Conservation (phyloP, 2,888 invertebrate species). For the Gari tellinella region DNA sequence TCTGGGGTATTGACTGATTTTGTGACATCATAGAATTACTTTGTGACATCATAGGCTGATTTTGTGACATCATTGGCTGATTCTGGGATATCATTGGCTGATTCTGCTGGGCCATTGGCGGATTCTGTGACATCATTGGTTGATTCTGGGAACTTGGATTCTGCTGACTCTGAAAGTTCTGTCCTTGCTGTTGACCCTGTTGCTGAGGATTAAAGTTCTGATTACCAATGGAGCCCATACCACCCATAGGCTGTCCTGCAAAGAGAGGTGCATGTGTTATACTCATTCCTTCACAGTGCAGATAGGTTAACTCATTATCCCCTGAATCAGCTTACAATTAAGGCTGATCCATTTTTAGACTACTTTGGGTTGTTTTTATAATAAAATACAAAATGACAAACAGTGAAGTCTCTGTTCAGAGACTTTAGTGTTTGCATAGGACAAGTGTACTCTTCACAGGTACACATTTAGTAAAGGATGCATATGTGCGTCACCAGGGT, state of each 20-base stretch:
- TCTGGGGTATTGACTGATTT: conserved; percentile 60
- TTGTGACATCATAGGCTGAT: conserved; percentile 66
- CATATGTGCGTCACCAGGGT: too few relatives aligned
- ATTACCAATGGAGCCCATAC: conserved; percentile 40
- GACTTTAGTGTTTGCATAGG: too few relatives aligned
- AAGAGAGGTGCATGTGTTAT: too few relatives aligned
- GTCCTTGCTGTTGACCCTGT: conserved; percentile 39
- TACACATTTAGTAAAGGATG: too few relatives aligned
- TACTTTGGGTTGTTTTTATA: too few relatives aligned
- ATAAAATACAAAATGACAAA: too few relatives aligned
- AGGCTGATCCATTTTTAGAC: too few relatives aligned
- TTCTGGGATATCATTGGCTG: conserved; percentile 65
- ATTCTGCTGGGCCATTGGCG: conserved; percentile 61
- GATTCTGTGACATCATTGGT: conserved; percentile 60
- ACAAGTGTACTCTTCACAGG: too few relatives aligned
- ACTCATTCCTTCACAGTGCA: too few relatives aligned
- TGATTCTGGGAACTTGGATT: conserved; percentile 62
- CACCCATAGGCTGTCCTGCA: conserved; percentile 54
- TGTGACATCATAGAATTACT: conserved; percentile 69
- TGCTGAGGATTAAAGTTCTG: conserved; percentile 50
- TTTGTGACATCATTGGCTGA: conserved; percentile 66
- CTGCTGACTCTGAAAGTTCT: conserved; percentile 49
- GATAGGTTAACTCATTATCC: too few relatives aligned
- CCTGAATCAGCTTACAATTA: too few relatives aligned
- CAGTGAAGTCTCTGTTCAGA: too few relatives aligned